Conservation (phyloP, 2,113 vertebrate species). For the Bos javanicus region DNA sequence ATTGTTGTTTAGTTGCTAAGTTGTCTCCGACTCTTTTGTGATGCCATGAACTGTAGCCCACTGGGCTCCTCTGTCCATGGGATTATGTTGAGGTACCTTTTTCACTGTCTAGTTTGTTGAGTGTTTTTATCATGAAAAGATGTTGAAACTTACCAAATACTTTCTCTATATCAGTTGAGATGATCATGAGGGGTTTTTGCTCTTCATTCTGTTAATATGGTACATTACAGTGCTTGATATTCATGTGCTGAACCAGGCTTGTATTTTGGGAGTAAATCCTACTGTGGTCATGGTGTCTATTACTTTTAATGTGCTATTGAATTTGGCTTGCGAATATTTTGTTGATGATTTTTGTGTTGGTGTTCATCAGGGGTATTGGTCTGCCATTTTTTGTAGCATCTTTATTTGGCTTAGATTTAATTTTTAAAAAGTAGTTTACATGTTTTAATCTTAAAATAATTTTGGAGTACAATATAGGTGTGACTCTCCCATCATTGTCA, state of each 20-base stretch:
- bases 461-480: not conserved
- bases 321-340: conserved; percentile 20
- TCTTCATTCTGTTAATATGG: not conserved
- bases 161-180: not conserved
- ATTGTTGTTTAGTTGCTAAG: not conserved
- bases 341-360: not conserved
- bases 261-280: conserved; percentile 2
- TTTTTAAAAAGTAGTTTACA: not conserved
- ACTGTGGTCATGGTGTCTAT: not conserved
- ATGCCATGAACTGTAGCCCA: not conserved
- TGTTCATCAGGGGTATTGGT: not conserved
- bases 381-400: not conserved
- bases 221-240: not conserved
- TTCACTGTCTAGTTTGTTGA: not conserved
- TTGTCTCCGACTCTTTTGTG: not conserved
- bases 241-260: not conserved
- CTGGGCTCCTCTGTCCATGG: not conserved
- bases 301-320: not conserved
- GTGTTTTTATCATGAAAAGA: not conserved
- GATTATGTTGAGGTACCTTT: not conserved
- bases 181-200: not conserved
- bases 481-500: not conserved
- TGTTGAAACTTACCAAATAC: not conserved
- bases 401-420: not conserved
- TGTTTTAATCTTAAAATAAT: conserved; percentile 12